phyloP scores from a whole-genome alignment of 2,113 vertebrate species.

The Chionomys nivalis region DNA sequence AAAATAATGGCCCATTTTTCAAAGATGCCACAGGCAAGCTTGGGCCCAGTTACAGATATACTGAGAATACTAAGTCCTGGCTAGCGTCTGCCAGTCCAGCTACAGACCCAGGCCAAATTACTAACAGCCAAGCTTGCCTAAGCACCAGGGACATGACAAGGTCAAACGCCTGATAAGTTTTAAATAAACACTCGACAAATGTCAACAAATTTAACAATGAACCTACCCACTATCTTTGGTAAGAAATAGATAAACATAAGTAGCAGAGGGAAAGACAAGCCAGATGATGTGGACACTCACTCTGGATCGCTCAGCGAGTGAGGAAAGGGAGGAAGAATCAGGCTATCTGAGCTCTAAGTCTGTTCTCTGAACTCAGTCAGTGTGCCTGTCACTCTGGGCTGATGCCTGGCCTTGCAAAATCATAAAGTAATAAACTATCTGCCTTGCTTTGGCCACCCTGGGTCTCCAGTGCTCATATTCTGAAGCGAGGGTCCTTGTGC shows the following conservation, averaged over 20 bases:
- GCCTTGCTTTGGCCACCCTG: neutral
- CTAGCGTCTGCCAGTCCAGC: neutral
- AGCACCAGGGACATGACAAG: neutral
- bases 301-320: neutral
- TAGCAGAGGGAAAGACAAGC: neutral
- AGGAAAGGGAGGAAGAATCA: neutral
- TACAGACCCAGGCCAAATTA: neutral
- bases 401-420: neutral
- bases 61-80: neutral
- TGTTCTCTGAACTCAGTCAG: neutral
- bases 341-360: neutral
- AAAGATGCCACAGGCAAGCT: neutral
- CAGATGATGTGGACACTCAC: neutral
- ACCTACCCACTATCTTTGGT: neutral
- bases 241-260: neutral
- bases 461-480: neutral
- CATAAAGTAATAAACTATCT: neutral
- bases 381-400: neutral
- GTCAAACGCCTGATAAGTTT: neutral
- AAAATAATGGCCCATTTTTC: neutral
- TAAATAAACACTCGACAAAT: neutral
- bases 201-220: neutral
- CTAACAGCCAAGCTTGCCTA: neutral
- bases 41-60: neutral
- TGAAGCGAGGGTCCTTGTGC: neutral